Conservation (phyloP, 2,113 vertebrate species). For the Mobula hypostoma region DNA sequence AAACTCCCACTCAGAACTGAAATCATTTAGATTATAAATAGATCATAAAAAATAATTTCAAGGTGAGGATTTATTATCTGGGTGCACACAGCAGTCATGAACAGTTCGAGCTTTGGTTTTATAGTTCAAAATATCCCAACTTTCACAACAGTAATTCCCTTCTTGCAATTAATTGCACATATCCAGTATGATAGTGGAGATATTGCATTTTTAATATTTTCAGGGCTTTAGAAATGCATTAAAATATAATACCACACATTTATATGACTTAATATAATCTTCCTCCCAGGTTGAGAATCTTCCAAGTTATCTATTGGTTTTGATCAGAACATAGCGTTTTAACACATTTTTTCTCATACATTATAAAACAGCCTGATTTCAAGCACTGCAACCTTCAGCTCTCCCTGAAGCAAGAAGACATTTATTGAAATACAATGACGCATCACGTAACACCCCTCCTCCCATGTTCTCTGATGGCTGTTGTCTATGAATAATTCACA, state of each 20-base stretch:
- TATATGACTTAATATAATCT: constrained; percentile 7
- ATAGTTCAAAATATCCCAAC: background rate
- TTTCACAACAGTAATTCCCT: background rate
- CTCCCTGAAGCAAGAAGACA: constrained; percentile 3
- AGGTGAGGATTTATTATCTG: background rate
- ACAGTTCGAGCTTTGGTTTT: background rate
- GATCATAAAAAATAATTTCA: constrained; percentile 10
- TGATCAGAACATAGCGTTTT: background rate
- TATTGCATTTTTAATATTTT: background rate
- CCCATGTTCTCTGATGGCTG: constrained; percentile 5
- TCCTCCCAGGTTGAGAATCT: background rate
- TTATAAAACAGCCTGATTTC: background rate
- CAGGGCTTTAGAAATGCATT: background rate
- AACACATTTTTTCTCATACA: background rate
- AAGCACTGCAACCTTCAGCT: background rate
- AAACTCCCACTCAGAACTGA: background rate
- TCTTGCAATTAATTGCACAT: constrained; percentile 9
- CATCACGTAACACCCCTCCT: constrained; percentile 14
- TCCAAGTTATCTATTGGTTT: background rate
- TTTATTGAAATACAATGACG: constrained; percentile 17
- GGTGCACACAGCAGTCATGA: background rate
- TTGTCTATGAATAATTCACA: constrained; percentile 7
- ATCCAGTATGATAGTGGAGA: background rate
- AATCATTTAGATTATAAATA: background rate
- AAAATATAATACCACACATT: background rate